These are phyloP conservation scores for Pristiophorus japonicus DNA, from an alignment of 2,113 vertebrate species.

Conservation along the genomic window DNA sequence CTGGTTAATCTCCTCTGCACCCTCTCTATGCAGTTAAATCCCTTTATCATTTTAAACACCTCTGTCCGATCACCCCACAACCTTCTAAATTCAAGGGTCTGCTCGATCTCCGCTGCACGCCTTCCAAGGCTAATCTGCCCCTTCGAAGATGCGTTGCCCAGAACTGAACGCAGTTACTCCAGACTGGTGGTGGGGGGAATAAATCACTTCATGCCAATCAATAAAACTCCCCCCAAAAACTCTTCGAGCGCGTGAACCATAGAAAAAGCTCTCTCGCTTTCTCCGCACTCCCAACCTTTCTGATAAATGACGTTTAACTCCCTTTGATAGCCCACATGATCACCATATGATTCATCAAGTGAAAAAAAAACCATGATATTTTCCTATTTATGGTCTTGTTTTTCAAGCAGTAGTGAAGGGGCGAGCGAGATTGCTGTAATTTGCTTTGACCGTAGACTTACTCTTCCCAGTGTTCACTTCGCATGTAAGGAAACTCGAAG, in stretches of 20 bases:
- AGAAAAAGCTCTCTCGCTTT: background rate
- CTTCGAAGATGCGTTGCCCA: background rate
- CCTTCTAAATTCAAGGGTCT: background rate
- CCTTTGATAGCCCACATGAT: background rate
- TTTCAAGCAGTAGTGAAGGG: background rate
- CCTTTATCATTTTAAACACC: background rate
- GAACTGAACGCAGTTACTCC: background rate
- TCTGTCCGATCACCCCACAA: background rate
- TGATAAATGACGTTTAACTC: background rate
- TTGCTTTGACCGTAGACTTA: constrained; percentile 20
- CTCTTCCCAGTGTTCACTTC: constrained; percentile 13
- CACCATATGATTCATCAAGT: background rate
- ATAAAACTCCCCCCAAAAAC: background rate
- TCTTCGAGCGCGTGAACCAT: background rate
- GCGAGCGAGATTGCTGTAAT: constrained; percentile 20
- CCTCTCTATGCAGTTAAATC: background rate
- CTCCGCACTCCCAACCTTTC: constrained; percentile 14
- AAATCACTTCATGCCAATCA: background rate
- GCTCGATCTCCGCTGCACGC: no score
- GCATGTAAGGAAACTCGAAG: background rate
- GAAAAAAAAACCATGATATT: constrained; percentile 9
- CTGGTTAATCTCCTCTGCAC: no score
- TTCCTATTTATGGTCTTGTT: constrained; percentile 29
- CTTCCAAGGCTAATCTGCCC: background rate
- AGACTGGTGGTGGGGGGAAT: no score